Percentiles rank a stretch among this genome's conserved stretches.
These are phyloP conservation scores for Lottia gigantea DNA, from an alignment of 2,888 invertebrate species.

Conservation along the genomic window DNA sequence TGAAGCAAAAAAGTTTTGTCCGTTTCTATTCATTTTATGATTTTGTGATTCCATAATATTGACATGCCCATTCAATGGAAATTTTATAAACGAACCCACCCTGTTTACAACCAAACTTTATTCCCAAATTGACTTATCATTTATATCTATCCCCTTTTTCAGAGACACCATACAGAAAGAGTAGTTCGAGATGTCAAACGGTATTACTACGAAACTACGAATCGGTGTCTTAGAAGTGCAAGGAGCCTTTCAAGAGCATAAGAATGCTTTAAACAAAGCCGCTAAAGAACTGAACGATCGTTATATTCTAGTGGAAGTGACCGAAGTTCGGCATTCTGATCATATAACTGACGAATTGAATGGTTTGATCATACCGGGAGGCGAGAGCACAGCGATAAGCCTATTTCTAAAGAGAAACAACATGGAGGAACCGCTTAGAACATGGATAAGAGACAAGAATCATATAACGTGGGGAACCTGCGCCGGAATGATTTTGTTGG, in stretches of 20 bases:
- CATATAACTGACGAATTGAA: constrained; percentile 42
- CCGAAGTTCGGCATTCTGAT: constrained; percentile 41
- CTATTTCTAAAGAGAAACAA: constrained; percentile 52
- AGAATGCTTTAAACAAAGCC: constrained; percentile 45
- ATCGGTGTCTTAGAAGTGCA: constrained; percentile 61
- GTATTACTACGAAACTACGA: constrained; percentile 12
- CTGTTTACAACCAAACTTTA: no score
- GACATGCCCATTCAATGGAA: no score
- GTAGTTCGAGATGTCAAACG: not conserved
- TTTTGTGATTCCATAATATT: no score
- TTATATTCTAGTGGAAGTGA: constrained; percentile 35
- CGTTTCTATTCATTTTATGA: no score
- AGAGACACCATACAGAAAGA: not conserved
- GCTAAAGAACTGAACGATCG: constrained; percentile 21
- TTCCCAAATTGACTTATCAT: no score
- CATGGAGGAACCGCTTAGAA: constrained; percentile 45
- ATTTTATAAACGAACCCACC: no score
- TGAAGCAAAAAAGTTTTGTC: no score
- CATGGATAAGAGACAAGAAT: constrained; percentile 43
- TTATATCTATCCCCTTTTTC: not conserved
- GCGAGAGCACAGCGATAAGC: constrained; percentile 62
- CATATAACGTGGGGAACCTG: constrained; percentile 63
- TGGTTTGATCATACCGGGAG: constrained; percentile 62
- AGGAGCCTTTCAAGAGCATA: constrained; percentile 61
- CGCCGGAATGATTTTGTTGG: constrained; percentile 61